These are phyloP conservation scores for Pachyramphus minor DNA, from an alignment of 2,113 vertebrate genomes.

Conservation along the genomic window DNA sequence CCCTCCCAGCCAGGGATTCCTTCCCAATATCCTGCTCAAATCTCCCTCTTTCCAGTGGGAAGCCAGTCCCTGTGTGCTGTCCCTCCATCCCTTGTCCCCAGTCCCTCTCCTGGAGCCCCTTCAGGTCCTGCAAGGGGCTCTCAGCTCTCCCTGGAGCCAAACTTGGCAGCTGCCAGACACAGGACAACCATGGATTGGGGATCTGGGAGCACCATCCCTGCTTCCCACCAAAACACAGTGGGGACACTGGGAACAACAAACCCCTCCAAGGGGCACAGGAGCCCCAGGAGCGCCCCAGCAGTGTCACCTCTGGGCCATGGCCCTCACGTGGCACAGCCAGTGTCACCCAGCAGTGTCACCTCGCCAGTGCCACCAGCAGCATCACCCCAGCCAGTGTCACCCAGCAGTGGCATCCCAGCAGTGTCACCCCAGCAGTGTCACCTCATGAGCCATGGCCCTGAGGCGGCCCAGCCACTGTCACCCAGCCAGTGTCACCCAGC, in stretches of 20 bases:
- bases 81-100: background rate
- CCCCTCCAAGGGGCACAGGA: no score
- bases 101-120: background rate
- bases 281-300: no score
- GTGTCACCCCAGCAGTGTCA: no score
- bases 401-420: no score
- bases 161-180: background rate
- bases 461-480: no score
- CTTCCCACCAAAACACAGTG: background rate
- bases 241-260: background rate
- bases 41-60: background rate
- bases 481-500: no score
- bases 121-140: background rate
- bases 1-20: fast-evolving
- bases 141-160: fast-evolving
- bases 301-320: no score
- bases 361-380: no score
- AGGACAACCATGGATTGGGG: background rate
- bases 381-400: no score
- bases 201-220: fast-evolving
- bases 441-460: no score
- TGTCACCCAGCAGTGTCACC: no score
- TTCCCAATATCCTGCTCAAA: background rate
- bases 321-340: no score
- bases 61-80: background rate